Base-by-base conservation (phyloP, 2,113 vertebrate species). In the Sceloporus tristichus region DNA sequence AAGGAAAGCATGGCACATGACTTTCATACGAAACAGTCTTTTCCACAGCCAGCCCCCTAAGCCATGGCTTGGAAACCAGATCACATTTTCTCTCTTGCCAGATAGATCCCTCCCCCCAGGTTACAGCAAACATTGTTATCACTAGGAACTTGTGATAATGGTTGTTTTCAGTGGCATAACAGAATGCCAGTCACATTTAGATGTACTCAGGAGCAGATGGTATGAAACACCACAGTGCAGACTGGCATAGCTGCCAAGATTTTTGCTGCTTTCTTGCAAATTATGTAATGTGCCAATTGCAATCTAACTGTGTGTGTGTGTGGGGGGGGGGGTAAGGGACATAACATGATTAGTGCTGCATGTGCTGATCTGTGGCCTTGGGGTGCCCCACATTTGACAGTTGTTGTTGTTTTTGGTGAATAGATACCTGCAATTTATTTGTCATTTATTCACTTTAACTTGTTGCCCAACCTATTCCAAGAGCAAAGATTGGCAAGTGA, bases 181-280 rank as follows among this genome's bases (percentile, higher is more conserved):
- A 56, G 9, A 42, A 38, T 70, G 34, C 34, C 77, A 88, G 11
- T 40, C 68, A 78, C n/a, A 85, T 85, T 71, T 29, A 70, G 29
- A 78, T 14, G 65, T 54, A 66, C 62, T 48, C 53, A 79, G 53
- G 42, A 89, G 82, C 79, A 92, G 77, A 89, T 65, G 79, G 79
- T 34, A 34, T 53, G 66, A 88, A 56, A 54, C 3, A 56, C 16
- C 54, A 48, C 81, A 27, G n/a, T 13, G 81, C 74, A 70, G n/a
- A 56, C 65, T 42, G 42, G 74, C 48, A 38, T 1, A 40, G 74
- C 81, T 77, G 81, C 81, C 48, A 78, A 70, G 74, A 78, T 38
- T 70, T 83, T 70, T 23, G 75, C 29, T 78, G 42, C 75, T 86
- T 42, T 84, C 70, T 81, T 78, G 81, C 42, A 70, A 83, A 84